Evolutionary conservation across 2,888 invertebrate species (phyloP), one percentile per base, ranked within the genome.

Genomic region (Scaptomyza reducta): DNA sequence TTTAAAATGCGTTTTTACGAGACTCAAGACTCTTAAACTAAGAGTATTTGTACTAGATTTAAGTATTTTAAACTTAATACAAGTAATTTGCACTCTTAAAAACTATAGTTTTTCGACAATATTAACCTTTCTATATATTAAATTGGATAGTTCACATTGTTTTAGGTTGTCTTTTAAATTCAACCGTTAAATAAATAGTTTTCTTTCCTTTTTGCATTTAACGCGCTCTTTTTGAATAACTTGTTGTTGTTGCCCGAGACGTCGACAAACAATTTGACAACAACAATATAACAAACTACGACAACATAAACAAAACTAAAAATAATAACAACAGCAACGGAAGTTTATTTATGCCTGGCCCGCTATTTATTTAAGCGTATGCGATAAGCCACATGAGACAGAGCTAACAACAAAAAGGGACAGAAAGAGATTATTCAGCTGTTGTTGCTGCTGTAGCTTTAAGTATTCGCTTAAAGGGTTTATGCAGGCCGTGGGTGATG

Each of bases 291-390:
- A 22, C 22, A 22, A 22, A 22, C 22, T 22, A 22, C 7, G 9
- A 14, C 38, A 44, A 65, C 13, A 31, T 45, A 13, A 41, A 59
- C 62, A 65, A 70, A 29, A 59, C 62, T 63, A 70, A 79, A 49
- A 54, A 49, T 22, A 22, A 22, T 2, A 22, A 22, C 22, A 22
- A 22, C 22, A 22, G 22, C 84, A 87, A 78, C 84, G 84, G 84
- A 84, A 84, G 88, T 84, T 84, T 87, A 84, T 88, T 84, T 84
- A 84, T 88, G 87, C 70, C 87, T 61, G 71, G 59, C 63, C 64
- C 71, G 67, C 50, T 84, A 70, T 87, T 88, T 88, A 61, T 29
- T 79, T 88, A 76, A 82, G 69, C 88, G 74, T 76, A 71, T 60
- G 69, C 77, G 88, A 82, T 82, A 88, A 88, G 79, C 69, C 49